These are phyloP conservation scores for Platycheirus rosarum DNA, from an alignment of 2,888 invertebrate genomes.

Conservation along the genomic window DNA sequence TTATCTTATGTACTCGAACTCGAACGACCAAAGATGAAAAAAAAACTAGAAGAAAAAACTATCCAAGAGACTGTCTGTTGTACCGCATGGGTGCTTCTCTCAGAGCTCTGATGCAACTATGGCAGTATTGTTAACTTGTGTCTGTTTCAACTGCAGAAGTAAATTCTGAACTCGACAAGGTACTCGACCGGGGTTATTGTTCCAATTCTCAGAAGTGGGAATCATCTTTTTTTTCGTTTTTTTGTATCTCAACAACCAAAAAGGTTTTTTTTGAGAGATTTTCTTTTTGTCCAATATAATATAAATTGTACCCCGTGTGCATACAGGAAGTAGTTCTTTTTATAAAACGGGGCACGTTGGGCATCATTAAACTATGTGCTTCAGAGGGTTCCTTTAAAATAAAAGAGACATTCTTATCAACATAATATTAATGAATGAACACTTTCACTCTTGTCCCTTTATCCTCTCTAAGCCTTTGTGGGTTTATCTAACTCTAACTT, in stretches of 20 bases:
- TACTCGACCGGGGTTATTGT: slow-evolving; percentile 56
- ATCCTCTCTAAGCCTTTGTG: no score
- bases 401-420: neutral
- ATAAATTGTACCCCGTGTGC: slow-evolving; percentile 2
- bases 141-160: slow-evolving; percentile 44
- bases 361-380: slow-evolving; percentile 48
- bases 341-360: slow-evolving; percentile 36
- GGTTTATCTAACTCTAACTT: slow-evolving; percentile 19
- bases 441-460: neutral
- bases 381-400: slow-evolving; percentile 11
- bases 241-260: neutral
- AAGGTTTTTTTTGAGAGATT: slow-evolving; percentile 26
- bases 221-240: slow-evolving; percentile 28
- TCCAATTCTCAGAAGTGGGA: slow-evolving; percentile 53
- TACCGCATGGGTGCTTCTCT: slow-evolving; percentile 46
- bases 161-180: slow-evolving; percentile 41
- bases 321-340: slow-evolving; percentile 42
- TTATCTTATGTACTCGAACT: slow-evolving; percentile 14
- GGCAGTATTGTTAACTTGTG: slow-evolving; percentile 47
- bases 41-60: neutral
- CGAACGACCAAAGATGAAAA: no score
- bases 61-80: slow-evolving; percentile 35
- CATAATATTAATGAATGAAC: no score
- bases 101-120: slow-evolving; percentile 21
- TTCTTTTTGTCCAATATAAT: slow-evolving; percentile 13